Percentiles rank a stretch among this genome's conserved stretches.
Conservation (phyloP, 2,797 vertebrate genomes). For the Poecilia wingei region DNA sequence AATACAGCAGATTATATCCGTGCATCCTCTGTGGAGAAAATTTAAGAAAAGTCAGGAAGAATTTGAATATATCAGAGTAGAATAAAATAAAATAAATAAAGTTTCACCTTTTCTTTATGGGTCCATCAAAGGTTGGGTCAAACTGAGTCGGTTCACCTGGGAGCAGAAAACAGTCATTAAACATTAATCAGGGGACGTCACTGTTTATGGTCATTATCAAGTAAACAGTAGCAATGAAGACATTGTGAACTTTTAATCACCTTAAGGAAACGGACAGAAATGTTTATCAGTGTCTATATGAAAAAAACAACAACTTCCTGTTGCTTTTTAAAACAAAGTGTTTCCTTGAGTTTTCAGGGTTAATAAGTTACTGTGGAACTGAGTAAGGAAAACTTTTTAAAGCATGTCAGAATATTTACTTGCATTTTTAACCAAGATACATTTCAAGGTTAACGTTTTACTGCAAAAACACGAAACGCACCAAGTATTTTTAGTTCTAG, state of each 20-base stretch:
- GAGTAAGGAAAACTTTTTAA: constrained; percentile 10
- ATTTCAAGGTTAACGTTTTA: too few species aligned
- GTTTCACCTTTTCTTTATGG: constrained; percentile 85
- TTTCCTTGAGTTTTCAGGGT: background rate
- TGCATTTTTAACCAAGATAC: background rate
- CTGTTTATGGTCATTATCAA: constrained; percentile 19
- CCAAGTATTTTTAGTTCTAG: too few species aligned
- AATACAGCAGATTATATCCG: constrained; percentile 88
- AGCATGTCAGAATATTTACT: background rate
- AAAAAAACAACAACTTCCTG: background rate
- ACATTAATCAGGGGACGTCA: constrained; percentile 13
- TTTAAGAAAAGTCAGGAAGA: background rate
- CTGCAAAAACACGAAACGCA: too few species aligned
- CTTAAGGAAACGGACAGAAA: background rate
- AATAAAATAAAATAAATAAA: background rate
- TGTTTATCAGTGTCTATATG: background rate
- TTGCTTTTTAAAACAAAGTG: background rate
- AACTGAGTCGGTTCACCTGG: constrained; percentile 81
- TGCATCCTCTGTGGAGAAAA: constrained; percentile 83
- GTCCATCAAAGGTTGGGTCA: constrained; percentile 85
- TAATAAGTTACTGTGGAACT: constrained; percentile 33
- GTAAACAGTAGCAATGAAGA: constrained; percentile 5
- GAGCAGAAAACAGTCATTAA: constrained; percentile 10
- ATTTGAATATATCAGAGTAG: background rate
- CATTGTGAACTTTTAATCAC: background rate